These are phyloP conservation scores for Strigamia transsilvanica DNA, from an alignment of 2,888 invertebrate genomes.

Conservation along the genomic window DNA sequence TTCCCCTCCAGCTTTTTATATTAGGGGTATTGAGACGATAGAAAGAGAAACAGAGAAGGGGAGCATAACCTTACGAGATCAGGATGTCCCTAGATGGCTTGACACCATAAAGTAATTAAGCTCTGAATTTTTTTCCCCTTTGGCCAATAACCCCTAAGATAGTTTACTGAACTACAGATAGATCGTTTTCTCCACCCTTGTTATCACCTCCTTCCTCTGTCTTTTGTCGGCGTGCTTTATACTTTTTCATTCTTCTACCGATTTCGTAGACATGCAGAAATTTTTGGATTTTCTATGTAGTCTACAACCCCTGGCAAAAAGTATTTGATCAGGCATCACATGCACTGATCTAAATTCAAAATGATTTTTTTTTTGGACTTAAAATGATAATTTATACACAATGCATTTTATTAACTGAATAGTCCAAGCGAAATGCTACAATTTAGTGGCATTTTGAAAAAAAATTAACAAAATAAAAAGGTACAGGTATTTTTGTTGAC, in stretches of 20 bases:
- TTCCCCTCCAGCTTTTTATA: constrained; percentile 28
- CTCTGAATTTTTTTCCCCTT: constrained; percentile 40
- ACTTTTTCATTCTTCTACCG: neutral
- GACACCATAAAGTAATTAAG: constrained; percentile 53
- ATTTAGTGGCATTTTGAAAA: too few relatives aligned
- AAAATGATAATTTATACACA: too few relatives aligned
- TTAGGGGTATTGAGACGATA: constrained; percentile 36
- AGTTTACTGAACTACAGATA: constrained; percentile 43
- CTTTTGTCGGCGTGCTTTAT: constrained; percentile 24
- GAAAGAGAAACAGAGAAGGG: constrained; percentile 44
- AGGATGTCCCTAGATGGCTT: constrained; percentile 49
- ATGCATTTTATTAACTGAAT: too few relatives aligned
- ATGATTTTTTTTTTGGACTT: too few relatives aligned
- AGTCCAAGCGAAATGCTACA: too few relatives aligned
- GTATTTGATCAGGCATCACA: too few relatives aligned
- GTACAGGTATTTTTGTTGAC: too few relatives aligned
- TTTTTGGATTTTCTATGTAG: too few relatives aligned
- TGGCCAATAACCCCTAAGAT: constrained; percentile 47
- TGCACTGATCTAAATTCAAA: too few relatives aligned
- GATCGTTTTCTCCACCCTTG: constrained; percentile 8
- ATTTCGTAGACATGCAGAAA: too few relatives aligned
- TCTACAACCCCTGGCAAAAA: too few relatives aligned
- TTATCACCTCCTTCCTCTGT: neutral
- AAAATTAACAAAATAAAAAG: too few relatives aligned
- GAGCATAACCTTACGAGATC: constrained; percentile 49